phyloP scores from a whole-genome alignment of 2,113 vertebrate species.

The Epinephelus cyanopodus region DNA sequence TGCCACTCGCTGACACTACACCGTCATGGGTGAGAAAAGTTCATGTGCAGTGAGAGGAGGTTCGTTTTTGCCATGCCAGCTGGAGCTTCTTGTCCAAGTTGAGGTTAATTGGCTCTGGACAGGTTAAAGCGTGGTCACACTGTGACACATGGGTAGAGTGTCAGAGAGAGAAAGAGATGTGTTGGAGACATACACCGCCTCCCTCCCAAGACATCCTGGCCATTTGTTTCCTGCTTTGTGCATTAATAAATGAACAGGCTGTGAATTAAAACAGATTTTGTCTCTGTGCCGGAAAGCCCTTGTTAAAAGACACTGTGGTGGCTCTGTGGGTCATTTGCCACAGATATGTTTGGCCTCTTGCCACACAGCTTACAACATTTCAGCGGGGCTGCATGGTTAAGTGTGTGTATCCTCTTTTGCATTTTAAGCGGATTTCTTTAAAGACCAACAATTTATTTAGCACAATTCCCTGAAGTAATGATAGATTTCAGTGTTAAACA shows the following conservation, averaged over 20 bases:
- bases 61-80: background rate
- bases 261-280: background rate
- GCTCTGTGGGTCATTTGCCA: slow-evolving; percentile 22
- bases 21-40: background rate
- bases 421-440: background rate
- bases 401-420: background rate
- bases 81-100: background rate
- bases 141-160: background rate
- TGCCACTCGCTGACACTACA: background rate
- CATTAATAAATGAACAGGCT: background rate
- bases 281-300: background rate
- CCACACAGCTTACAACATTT: background rate
- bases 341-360: background rate
- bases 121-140: background rate
- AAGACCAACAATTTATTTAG: background rate
- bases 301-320: background rate
- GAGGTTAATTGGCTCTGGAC: slow-evolving; percentile 11
- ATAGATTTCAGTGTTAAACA: background rate
- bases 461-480: background rate
- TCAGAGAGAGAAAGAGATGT: background rate
- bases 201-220: background rate
- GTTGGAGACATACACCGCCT: background rate
- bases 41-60: background rate
- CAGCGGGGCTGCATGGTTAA: background rate
- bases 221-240: slow-evolving; percentile 1